Conservation (phyloP, 2,888 invertebrate genomes). For the Drosophila falleni region DNA sequence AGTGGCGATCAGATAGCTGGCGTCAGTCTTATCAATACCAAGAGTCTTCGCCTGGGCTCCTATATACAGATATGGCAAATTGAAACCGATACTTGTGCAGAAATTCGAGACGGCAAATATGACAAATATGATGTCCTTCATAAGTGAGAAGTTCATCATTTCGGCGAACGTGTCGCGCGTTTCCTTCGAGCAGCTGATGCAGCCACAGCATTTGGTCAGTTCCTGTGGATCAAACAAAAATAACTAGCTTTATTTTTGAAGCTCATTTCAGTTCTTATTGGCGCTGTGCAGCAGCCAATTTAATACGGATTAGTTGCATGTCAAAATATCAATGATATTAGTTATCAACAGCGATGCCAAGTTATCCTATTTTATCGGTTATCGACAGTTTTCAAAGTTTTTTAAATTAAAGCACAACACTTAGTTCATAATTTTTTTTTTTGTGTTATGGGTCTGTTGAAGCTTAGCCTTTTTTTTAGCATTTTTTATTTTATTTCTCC, state of each 20-base stretch:
- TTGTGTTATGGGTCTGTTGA: too few relatives aligned
- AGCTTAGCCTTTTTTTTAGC: too few relatives aligned
- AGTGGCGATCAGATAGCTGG: conserved; percentile 91
- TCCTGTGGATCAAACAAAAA: conserved; percentile 56
- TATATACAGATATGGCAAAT: conserved; percentile 95
- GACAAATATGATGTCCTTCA: conserved; percentile 94
- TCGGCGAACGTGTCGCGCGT: conserved; percentile 90
- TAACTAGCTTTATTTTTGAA: neutral
- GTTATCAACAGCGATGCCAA: too few relatives aligned
- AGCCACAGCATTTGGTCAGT: conserved; percentile 86
- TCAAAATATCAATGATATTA: too few relatives aligned
- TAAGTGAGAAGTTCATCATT: conserved; percentile 94
- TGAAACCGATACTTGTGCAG: conserved; percentile 94
- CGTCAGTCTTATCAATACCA: conserved; percentile 87
- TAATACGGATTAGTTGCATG: neutral
- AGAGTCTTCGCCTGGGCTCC: conserved; percentile 90
- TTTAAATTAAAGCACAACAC: too few relatives aligned
- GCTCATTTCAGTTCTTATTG: neutral
- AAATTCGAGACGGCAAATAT: conserved; percentile 97
- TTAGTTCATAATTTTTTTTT: too few relatives aligned
- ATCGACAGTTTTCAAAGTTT: too few relatives aligned
- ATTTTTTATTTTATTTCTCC: too few relatives aligned
- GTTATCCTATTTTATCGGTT: too few relatives aligned
- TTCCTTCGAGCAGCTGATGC: conserved; percentile 89
- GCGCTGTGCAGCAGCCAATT: neutral